Base-by-base conservation (phyloP, 2,797 vertebrate genomes). In the Pangasius larnaudii region DNA sequence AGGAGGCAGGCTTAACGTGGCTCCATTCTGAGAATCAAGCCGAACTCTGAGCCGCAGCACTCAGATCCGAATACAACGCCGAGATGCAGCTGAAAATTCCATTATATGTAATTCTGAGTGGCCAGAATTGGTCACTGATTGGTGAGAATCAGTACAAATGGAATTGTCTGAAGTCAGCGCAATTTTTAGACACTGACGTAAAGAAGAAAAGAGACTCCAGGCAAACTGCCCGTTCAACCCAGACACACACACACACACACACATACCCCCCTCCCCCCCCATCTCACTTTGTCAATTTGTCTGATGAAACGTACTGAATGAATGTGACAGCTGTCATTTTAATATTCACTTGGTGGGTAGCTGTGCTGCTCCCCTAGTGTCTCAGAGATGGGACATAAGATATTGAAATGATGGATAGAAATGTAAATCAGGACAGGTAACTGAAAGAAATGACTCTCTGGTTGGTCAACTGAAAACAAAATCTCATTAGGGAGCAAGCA, bases 311-410 rank as follows among this genome's bases (percentile, higher is more conserved):
- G 59, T 56, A 53, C 30, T 42, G 51, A 90, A 87, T 78, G 63
- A 87, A 89, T 49, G 51, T 13, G 88, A 91, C 90, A 87, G 88
- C 88, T 89, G 85, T 92, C 89, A 77, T 88, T 86, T 90, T 53
- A 90, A 90, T 87, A 85, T 79, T 85, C 63, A 1, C 51, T 46
- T 16, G 8, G 82, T 58, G 39, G 5, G 72, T 19, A 88, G 75
- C 82, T n/a, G 39, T 27, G 72, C n/a, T 63, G 59, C 72, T 71
- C 86, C 65, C 84, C 36, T 63, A 42, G 81, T 4, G 61, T 36
- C 81, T 56, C 30, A 42, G 58, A 85, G 33, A 88, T 42, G 75
- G 75, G 39, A 80, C 75, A n/a, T n/a, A 13, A 58, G 67, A 88
- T 83, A 84, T 67, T 79, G 58, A 75, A 89, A 88, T 88, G 53